These are phyloP conservation scores for Craniophora ligustri DNA, from an alignment of 2,888 invertebrate genomes.

Conservation along the genomic window DNA sequence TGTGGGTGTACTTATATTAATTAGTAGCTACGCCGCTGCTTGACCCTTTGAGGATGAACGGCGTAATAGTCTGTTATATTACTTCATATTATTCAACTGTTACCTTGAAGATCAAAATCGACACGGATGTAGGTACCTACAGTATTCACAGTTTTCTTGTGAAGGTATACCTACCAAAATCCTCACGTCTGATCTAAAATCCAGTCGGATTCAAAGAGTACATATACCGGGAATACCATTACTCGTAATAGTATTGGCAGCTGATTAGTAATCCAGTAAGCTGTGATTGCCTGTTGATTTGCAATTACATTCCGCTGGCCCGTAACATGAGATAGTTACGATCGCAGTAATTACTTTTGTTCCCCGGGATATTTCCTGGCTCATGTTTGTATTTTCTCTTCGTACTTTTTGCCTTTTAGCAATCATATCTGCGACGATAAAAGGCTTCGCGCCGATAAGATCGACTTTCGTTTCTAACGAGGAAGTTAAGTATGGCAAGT, in stretches of 20 bases:
- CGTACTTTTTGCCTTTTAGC: neutral
- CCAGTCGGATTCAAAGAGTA: slow-evolving; percentile 5
- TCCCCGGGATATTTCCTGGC: neutral
- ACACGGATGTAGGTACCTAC: no score
- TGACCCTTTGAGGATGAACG: no score
- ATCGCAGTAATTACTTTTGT: slow-evolving; percentile 38
- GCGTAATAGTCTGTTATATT: no score
- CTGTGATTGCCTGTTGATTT: slow-evolving; percentile 57
- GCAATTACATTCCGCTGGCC: slow-evolving; percentile 40
- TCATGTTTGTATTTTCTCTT: neutral
- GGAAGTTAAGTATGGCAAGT: no score
- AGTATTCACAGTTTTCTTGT: no score
- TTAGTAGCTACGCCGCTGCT: no score
- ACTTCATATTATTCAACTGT: no score
- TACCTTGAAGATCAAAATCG: no score
- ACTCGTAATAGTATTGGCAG: slow-evolving; percentile 28
- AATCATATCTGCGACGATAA: neutral
- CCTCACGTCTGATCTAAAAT: neutral
- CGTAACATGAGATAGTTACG: slow-evolving; percentile 47
- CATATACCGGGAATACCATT: slow-evolving; percentile 18
- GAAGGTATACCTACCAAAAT: neutral
- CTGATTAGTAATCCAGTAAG: slow-evolving; percentile 56
- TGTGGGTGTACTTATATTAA: no score
- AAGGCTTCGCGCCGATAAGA: no score
- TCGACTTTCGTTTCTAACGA: no score